Evolutionary conservation across 37 sponge, comb jelly and placozoan genomes (phyloP), one percentile per base, ranked within the genome.

Genomic region (Beroe forskalii): DNA sequence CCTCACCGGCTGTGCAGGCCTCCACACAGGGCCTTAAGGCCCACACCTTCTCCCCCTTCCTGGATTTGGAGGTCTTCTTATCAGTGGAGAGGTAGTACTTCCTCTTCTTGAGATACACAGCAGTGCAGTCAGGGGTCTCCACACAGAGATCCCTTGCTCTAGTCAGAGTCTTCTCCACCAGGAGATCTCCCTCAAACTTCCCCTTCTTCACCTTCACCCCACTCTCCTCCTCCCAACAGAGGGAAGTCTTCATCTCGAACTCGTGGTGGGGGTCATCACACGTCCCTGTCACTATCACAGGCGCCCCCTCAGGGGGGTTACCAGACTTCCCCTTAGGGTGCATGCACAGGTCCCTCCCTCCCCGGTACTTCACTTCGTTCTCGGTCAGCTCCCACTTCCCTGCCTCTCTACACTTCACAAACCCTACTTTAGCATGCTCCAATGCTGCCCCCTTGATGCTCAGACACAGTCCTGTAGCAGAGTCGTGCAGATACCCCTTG

Each of bases 181-280:
- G 8, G 9, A 3, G 2, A 19, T 37, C 1, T 32, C 75, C 75
- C 12, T 72, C 75, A 38, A 8, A 23, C 9, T 33, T 4, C 40
- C 2, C 35, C 75, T 72, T 72, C 14, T 39, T 39, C 35, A 72
- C 1, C 30, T 72, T 72, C 75, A 36, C 19, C 3, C 40, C 75
- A 37, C 32, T 30, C 12, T 36, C 40, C 39, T 72, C 75, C 75
- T 72, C 75, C 75, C 75, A 72, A 37, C 75, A 72, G 38, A 63
- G 66, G 24, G 66, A 28, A 4, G 20, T 63, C 66, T 63, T 63
- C 66, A n/a, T n/a, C 66, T 20, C 25, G 25, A 63, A 63, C 4
- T 3, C 25, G 20, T 28, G 25, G 14, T 30, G 14, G n/a, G 20
- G 28, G 3, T 19, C 66, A 20, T 6, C n/a, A 63, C 66, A 63